phyloP scores from a whole-genome alignment of 2,888 invertebrate genomes.

The Macrosoma leucophasiata region DNA sequence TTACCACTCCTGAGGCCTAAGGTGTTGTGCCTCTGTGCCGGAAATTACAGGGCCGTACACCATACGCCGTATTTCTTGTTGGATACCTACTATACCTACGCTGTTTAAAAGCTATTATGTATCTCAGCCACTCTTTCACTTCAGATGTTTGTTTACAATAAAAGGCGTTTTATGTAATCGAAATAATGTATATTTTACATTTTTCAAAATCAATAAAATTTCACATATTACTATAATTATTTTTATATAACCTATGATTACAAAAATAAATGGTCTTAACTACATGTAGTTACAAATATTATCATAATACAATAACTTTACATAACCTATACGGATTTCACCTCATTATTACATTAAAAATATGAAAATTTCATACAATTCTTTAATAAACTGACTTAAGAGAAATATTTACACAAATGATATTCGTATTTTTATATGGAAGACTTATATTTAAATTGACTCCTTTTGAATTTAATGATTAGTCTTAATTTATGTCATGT shows the following conservation, averaged over 20 bases:
- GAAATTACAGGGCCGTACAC: too few species aligned
- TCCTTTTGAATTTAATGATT: constrained; percentile 24
- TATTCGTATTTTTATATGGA: constrained; percentile 35
- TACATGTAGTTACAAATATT: constrained; percentile 39
- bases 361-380: constrained; percentile 27
- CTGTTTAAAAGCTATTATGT: too few species aligned
- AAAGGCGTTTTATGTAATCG: constrained; percentile 28
- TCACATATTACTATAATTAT: constrained; percentile 32
- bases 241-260: constrained; percentile 52
- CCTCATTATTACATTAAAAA: constrained; percentile 26
- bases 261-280: constrained; percentile 61
- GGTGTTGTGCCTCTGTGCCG: too few species aligned
- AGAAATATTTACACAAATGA: constrained; percentile 55
- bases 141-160: too few species aligned
- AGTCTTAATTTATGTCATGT: constrained; percentile 24
- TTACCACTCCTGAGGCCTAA: too few species aligned
- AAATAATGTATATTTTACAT: constrained; percentile 61
- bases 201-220: constrained; percentile 51
- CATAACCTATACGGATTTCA: constrained; percentile 29
- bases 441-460: constrained; percentile 56
- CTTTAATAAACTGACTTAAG: constrained; percentile 29
- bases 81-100: too few species aligned
- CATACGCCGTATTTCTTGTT: too few species aligned
- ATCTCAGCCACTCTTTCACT: too few species aligned
- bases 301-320: constrained; percentile 31